Percentiles rank a stretch among this genome's conserved stretches.
Evolutionary conservation across 1,140 invertebrate genomes (phyloP).

Genomic region (Philopotamus ludificatus): DNA sequence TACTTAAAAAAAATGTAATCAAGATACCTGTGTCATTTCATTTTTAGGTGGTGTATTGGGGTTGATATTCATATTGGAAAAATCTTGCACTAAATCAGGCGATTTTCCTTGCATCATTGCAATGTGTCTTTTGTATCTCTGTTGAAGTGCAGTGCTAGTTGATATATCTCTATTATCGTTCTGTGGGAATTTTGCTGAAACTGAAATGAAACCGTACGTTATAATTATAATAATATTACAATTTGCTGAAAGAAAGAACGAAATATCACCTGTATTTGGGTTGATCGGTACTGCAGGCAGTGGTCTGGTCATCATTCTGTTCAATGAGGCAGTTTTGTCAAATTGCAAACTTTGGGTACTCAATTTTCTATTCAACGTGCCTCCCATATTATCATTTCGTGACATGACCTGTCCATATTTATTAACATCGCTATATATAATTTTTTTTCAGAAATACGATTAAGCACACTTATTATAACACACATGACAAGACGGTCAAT

Average conservation of each 20-base stretch:
- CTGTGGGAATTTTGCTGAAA: not conserved
- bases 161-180: conserved; percentile 16
- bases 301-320: conserved; percentile 54
- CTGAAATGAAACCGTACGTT: not conserved
- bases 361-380: conserved; percentile 47
- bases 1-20: not conserved
- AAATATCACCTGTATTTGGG: conserved; percentile 23
- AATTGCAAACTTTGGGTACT: conserved; percentile 49
- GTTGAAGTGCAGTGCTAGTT: conserved; percentile 50
- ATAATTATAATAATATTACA: not conserved
- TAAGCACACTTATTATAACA: too few species aligned
- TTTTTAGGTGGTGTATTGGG: conserved; percentile 22
- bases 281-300: conserved; percentile 50
- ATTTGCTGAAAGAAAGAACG: not conserved
- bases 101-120: conserved; percentile 52
- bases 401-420: conserved; percentile 36
- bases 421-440: too few species aligned
- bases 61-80: conserved; percentile 35
- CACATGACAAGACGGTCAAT: too few species aligned
- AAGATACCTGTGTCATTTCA: conserved; percentile 1
- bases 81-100: conserved; percentile 34
- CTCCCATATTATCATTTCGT: conserved; percentile 37
- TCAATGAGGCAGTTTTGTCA: conserved; percentile 35
- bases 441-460: too few species aligned
- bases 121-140: conserved; percentile 66